Conservation (phyloP, 2,113 vertebrate species). For the Xerus inauris region DNA sequence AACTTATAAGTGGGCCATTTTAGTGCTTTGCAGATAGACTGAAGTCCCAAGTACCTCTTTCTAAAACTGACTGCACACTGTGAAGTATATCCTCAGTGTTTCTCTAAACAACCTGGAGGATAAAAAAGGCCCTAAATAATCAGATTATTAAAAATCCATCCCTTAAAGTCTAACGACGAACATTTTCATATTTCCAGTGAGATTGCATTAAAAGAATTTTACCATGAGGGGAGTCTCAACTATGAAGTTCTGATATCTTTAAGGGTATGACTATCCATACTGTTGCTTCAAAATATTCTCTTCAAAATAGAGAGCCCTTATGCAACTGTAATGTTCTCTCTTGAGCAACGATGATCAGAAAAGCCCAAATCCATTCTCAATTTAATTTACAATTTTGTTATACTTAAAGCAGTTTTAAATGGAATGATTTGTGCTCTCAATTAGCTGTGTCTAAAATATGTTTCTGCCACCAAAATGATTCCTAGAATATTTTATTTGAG, state of each 20-base stretch:
- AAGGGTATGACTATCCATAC: background rate
- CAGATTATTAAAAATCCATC: background rate
- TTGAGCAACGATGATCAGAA: constrained; percentile 27
- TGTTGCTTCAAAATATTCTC: background rate
- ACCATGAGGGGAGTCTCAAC: background rate
- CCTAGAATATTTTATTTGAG: constrained; percentile 57
- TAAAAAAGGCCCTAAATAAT: background rate
- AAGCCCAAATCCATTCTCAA: constrained; percentile 5
- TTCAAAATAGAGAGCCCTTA: background rate
- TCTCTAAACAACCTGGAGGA: background rate
- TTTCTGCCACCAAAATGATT: constrained; percentile 68
- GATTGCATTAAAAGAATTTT: background rate
- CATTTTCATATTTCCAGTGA: background rate
- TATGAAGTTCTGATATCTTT: background rate
- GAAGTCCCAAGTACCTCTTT: background rate
- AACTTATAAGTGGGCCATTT: background rate
- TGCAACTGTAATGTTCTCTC: background rate
- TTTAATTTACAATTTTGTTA: constrained; percentile 58
- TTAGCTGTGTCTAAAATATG: constrained; percentile 71
- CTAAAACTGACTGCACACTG: background rate
- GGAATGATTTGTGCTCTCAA: constrained; percentile 71
- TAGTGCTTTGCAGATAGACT: background rate
- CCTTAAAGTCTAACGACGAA: background rate
- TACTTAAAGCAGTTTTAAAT: constrained; percentile 58
- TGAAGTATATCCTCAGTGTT: rapidly evolving